These are phyloP conservation scores for Phaenicophaeus curvirostris DNA, from an alignment of 2,797 vertebrate species.

Conservation along the genomic window DNA sequence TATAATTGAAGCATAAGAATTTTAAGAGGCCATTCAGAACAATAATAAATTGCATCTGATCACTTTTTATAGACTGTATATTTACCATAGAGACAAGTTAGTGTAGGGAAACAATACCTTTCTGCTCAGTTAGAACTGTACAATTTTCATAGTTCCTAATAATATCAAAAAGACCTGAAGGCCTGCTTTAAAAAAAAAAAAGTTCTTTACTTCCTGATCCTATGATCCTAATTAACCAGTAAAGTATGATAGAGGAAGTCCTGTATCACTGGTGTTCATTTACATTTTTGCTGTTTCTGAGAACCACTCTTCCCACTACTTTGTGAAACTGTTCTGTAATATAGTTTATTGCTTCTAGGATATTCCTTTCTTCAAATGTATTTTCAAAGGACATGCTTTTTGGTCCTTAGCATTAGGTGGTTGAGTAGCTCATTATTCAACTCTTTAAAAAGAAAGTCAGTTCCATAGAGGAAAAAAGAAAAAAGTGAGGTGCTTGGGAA, in stretches of 20 bases:
- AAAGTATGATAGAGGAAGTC: neutral
- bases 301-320: neutral
- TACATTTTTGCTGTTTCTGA: neutral
- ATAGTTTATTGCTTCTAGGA: neutral
- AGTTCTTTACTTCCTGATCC: neutral
- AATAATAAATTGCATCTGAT: neutral
- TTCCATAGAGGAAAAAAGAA: neutral
- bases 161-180: neutral
- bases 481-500: neutral
- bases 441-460: neutral
- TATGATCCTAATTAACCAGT: neutral
- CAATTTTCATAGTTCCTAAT: neutral
- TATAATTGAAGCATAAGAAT: neutral
- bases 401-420: neutral
- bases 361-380: neutral
- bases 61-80: neutral
- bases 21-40: neutral
- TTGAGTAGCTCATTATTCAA: neutral
- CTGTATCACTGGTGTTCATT: neutral
- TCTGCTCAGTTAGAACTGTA: neutral
- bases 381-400: neutral
- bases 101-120: neutral
- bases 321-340: neutral
- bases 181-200: neutral
- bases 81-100: neutral